Evolutionary conservation across 2,797 vertebrate genomes (phyloP), one percentile per base, ranked within the genome.

Genomic region (Danio aesculapii): DNA sequence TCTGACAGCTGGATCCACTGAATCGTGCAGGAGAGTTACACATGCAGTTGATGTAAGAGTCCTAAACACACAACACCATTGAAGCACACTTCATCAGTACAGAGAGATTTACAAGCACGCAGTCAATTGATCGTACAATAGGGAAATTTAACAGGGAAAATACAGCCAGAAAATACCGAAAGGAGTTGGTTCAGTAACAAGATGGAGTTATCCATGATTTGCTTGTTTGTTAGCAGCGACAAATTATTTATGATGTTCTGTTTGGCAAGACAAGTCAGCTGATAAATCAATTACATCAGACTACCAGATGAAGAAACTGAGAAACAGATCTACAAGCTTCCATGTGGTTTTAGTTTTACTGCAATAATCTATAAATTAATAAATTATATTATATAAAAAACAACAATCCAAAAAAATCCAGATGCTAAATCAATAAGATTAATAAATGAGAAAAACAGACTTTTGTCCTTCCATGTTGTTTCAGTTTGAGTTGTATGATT

Each of bases 1-100:
- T 92, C 89, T 96, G 95, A 79, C 96, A 97, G 88, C 88, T 94
- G 80, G 96, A 91, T 0, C 96, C 95, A 5, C 89, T 95, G 89
- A 97, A 98, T 4, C 95, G 95, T 0, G 87, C 43, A 11, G 94
- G 91, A 84, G 95, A 97, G 69, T 84, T 91, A 39, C 96, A 97
- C 30, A 30, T 30, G 30, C 0, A 88, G 92, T 88, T 91, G 93
- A 0, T 88, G 83, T 2, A 93, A 90, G 49, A 91, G 91, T 46
- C 92, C 91, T 0, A 39, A 8, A 72, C 96, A 96, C 0, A 74
- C 93, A 21, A 95, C 95, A 0, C 94, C 92, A 0, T 95, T 95
- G 89, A 96, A 94, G 79, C 95, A 97, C 75, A 96, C 55, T 0
- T 93, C 87, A 0, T 88, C 82, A 46, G 84, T 90, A 55, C 95